A percentile compares a stretch with the other conserved stretches of the same genome.
Conservation (phyloP, 2,888 invertebrate species). For the Metalampra italica region DNA sequence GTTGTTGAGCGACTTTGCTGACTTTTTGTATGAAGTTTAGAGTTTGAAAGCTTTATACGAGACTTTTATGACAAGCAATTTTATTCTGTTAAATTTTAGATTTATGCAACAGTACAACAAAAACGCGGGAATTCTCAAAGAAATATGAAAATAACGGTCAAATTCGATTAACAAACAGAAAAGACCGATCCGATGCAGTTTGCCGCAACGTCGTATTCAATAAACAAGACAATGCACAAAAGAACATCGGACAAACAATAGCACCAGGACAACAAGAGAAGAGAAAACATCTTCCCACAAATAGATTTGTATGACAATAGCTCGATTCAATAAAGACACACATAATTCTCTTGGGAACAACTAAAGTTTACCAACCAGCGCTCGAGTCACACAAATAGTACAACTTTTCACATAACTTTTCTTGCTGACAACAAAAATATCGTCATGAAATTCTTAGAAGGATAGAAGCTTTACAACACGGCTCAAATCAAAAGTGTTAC, state of each 20-base stretch:
- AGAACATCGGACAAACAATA: not conserved
- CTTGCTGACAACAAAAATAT: not conserved
- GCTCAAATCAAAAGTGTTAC: too few species aligned
- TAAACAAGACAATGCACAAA: not conserved
- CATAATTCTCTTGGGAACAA: constrained; percentile 6
- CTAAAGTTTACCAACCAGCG: constrained; percentile 3
- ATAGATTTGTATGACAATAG: constrained; percentile 12
- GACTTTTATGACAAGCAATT: too few species aligned
- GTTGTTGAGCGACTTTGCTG: too few species aligned
- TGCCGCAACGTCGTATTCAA: not conserved
- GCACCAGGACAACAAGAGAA: not conserved
- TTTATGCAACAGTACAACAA: too few species aligned
- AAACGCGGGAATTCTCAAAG: not conserved
- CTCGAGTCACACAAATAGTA: constrained; percentile 1
- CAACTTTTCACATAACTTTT: constrained; percentile 1
- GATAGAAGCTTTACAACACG: too few species aligned
- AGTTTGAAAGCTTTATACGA: too few species aligned
- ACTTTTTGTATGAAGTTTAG: too few species aligned
- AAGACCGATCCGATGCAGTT: not conserved
- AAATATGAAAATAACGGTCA: not conserved
- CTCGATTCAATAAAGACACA: constrained; percentile 9
- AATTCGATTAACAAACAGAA: not conserved
- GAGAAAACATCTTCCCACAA: constrained; percentile 4
- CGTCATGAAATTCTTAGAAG: too few species aligned
- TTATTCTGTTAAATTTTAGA: too few species aligned